These are phyloP conservation scores for Vespertilio murinus DNA, from an alignment of 2,797 vertebrate genomes.

Conservation along the genomic window DNA sequence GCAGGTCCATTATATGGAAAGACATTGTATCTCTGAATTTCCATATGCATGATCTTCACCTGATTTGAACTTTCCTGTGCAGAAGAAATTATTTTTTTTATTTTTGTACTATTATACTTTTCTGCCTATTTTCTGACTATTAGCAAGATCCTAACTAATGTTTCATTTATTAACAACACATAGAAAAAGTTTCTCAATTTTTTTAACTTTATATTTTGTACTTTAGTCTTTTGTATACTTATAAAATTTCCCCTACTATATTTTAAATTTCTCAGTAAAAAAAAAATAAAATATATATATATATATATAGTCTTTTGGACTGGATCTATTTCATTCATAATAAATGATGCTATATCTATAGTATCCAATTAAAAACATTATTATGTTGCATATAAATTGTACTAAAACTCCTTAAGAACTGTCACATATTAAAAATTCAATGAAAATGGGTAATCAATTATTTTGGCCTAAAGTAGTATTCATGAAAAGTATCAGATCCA, in stretches of 20 bases:
- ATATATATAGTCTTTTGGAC: not conserved
- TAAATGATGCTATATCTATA: not conserved
- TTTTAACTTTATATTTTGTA: not conserved
- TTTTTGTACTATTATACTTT: not conserved
- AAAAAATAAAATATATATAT: too few species aligned
- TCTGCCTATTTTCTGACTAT: not conserved
- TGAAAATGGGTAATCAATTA: not conserved
- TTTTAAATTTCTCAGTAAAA: conserved; percentile 3
- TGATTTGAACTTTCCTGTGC: not conserved
- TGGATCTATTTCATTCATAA: not conserved
- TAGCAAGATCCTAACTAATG: not conserved
- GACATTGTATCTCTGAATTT: not conserved
- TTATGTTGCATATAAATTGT: not conserved
- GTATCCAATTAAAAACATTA: not conserved
- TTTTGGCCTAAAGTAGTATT: not conserved
- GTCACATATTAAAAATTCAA: not conserved
- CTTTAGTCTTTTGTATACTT: not conserved
- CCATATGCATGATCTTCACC: not conserved
- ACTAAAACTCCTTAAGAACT: not conserved
- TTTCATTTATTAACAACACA: not conserved
- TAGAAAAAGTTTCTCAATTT: not conserved
- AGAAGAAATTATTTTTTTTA: not conserved
- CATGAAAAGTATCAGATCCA: not conserved
- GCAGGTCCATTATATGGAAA: not conserved
- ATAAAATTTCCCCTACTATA: not conserved